Evolutionary conservation across 2,888 invertebrate species (phyloP), one percentile per base, ranked within the genome.

Genomic region (Hypomecis punctinalis): DNA sequence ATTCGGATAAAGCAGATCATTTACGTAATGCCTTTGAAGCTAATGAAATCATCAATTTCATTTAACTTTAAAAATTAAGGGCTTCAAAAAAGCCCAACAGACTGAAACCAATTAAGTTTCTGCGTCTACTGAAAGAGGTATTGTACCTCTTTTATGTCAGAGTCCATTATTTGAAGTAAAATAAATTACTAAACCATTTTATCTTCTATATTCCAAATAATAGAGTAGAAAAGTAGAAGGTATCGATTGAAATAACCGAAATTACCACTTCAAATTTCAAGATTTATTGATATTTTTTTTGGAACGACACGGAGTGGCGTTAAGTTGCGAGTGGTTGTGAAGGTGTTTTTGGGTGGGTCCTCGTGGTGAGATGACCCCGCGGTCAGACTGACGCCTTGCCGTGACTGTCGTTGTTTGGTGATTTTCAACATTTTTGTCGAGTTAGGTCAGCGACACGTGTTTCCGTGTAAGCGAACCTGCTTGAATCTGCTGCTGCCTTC

Each of bases 31-130:
- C 33, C 47, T 40, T 13, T 54, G 40, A 53, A 39, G 37, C 42
- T 53, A 53, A 47, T 40, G 46, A 60, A 60, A 37, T 52, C 43
- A 36, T 43, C 36, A 54, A 54, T 54, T 54, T 11, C 43, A 43
- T 54, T 53, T 45, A 40, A 42, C 54, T 35, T 43, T 35, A 9
- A 36, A 45, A 45, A 36, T 46, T 55, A 36, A 37, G 46, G 10
- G 37, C 37, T 11, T 23, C 11, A 11, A 0, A 11, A 6, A 9
- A 23, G 10, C 13, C 46, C 13, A 46, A 13, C 37, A 55, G 55
- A 55, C 36, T 46, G 46, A 46, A 46, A 37, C 46, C 55, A 55
- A 55, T 55, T 55, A 46, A 46, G 13, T 37, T 36, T 23, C 39
- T 40, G 33, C 10, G 40, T 40, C 40, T 52, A 52, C 23, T n/a